Evolutionary conservation across 2,888 invertebrate species (phyloP).

Genomic region (Heliconius ethilla): DNA sequence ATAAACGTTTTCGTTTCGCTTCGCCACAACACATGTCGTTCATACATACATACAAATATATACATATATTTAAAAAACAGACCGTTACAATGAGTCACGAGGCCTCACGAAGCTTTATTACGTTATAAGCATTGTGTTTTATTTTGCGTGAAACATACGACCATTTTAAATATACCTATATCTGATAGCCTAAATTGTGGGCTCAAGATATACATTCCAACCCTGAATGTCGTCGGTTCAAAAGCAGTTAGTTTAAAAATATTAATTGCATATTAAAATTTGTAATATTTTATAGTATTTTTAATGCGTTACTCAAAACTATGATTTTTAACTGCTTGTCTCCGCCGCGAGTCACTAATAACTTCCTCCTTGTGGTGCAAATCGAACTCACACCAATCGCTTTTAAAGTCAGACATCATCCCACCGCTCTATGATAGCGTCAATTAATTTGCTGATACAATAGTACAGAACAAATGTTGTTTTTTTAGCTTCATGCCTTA

Average conservation of each 20-base stretch:
- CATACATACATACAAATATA: constrained; percentile 4
- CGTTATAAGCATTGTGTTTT: constrained; percentile 17
- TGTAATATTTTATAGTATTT: too few relatives aligned
- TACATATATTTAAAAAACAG: constrained; percentile 14
- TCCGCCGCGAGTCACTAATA: too few relatives aligned
- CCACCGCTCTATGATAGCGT: too few relatives aligned
- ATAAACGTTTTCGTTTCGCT: constrained; percentile 6
- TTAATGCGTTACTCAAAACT: too few relatives aligned
- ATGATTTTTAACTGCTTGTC: too few relatives aligned
- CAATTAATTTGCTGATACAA: too few relatives aligned
- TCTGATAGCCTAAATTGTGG: constrained; percentile 14
- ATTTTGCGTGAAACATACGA: constrained; percentile 21
- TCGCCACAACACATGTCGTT: constrained; percentile 31
- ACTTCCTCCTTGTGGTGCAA: too few relatives aligned
- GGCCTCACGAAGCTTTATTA: constrained; percentile 21
- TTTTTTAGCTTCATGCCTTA: too few relatives aligned
- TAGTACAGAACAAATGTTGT: too few relatives aligned
- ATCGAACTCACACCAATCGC: too few relatives aligned
- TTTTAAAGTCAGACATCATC: too few relatives aligned
- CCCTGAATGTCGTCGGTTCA: not conserved
- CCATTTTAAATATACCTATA: constrained; percentile 23
- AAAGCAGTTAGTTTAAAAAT: not conserved
- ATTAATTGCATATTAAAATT: too few relatives aligned
- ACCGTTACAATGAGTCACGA: constrained; percentile 39
- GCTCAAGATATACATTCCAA: not conserved